Base-by-base conservation (phyloP, 2,113 vertebrate genomes). In the Stigmatopora argus region DNA sequence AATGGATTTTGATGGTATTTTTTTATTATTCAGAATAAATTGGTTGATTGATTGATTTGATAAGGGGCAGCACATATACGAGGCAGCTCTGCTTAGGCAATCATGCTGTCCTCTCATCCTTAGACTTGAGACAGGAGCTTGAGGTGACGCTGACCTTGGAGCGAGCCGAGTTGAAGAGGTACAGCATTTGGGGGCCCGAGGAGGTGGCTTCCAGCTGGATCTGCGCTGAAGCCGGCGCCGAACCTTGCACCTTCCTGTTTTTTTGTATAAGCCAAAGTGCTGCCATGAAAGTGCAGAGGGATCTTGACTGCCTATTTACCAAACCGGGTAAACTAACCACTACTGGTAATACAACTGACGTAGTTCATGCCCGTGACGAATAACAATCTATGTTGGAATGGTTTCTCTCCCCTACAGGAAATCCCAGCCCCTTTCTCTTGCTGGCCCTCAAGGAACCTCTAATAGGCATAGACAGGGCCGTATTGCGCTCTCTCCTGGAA, bases 201-300 rank as follows among this genome's bases (percentile, higher is more conserved):
- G 82, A 86, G 4, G 58, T 86, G 64, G 69, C 78, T 23, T 56
- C 14, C 0, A 62, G 55, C 10, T 64, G 57, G 4, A 4, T 82
- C 49, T 2, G 10, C 31, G 74, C 78, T 4, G 7, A 45, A 3
- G 41, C 4, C 0, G 44, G 21, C 0, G 56, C 66, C 0, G 12
- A 1, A 1, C 81, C 83, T 23, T 46, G 63, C 3, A 71, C 83
- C 31, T 49, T 91, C 7, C 82, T 97, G 80, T 89, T 95, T 67
- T 84, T 95, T 13, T 95, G 86, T 85, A 79, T 96, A 35, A 89
- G 92, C 34, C 79, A 90, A 67, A 72, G 86, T 72, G 92, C 91
- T 59, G 79, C 91, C 45, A 85, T 88, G 34, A 82, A 85, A 3
- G 65, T 92, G 67, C 83, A 90, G 70, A 83, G 35, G n/a, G 62